A percentile compares a stretch with the other conserved stretches of the same genome.
phyloP scores from a whole-genome alignment of 2,797 vertebrate species.

The Characodon lateralis region DNA sequence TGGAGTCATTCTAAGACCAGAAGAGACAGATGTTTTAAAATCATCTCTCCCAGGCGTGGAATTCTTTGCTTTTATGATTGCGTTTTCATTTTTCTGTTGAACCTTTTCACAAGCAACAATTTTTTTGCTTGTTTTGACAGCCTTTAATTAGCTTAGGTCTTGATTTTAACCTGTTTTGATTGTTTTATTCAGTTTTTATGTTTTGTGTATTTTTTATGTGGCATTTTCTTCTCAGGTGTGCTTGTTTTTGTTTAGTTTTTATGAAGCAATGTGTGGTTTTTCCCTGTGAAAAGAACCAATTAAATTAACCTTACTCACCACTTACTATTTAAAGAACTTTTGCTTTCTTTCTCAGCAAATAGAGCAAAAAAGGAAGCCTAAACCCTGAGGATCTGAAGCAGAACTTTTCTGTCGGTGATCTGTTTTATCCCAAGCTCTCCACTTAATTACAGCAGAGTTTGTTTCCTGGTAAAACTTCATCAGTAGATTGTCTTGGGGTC shows the following conservation, averaged over 20 bases:
- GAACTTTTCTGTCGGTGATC: conserved; percentile 11
- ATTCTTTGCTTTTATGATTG: background rate
- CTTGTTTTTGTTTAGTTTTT: background rate
- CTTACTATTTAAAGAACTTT: conserved; percentile 19
- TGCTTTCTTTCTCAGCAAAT: conserved; percentile 32
- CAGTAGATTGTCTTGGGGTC: conserved; percentile 28
- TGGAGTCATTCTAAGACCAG: background rate
- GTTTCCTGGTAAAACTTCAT: conserved; percentile 30
- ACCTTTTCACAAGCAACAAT: too few species aligned
- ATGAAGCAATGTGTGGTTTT: background rate
- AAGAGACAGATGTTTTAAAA: background rate
- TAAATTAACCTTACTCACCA: background rate
- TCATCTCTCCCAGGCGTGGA: background rate
- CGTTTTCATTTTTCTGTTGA: too few species aligned
- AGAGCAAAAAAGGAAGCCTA: conserved; percentile 24
- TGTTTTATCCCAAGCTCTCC: conserved; percentile 14
- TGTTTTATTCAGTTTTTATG: too few species aligned
- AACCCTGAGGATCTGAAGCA: conserved; percentile 3
- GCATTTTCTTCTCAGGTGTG: background rate
- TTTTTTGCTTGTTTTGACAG: too few species aligned
- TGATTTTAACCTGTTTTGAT: too few species aligned
- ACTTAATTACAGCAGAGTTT: conserved; percentile 22
- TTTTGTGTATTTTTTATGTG: too few species aligned
- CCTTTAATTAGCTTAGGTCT: too few species aligned
- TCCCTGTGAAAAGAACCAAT: background rate